Conservation (phyloP, 2,888 invertebrate genomes). For the Lasius platythorax region DNA sequence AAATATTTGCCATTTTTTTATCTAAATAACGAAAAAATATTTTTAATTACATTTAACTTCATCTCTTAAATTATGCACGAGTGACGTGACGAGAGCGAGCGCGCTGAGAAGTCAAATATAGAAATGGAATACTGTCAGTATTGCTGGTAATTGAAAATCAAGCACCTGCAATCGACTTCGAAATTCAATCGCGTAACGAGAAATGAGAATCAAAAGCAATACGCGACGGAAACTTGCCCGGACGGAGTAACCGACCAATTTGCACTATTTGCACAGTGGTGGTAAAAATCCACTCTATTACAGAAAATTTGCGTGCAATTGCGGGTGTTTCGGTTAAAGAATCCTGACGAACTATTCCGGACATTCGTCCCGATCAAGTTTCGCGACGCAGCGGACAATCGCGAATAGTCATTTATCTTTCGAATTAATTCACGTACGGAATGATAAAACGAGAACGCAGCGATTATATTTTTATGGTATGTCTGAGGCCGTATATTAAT, state of each 20-base stretch:
- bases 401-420: not conserved
- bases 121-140: conserved; percentile 1
- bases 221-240: not conserved
- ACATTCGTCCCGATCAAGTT: not conserved
- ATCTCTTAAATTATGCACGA: conserved; percentile 8
- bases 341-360: not conserved
- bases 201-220: conserved; percentile 19
- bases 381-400: not conserved
- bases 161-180: not conserved
- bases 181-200: conserved; percentile 7
- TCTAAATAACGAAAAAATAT: not conserved
- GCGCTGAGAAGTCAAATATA: not conserved
- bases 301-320: conserved; percentile 18
- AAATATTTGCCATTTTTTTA: not conserved
- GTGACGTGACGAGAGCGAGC: not conserved
- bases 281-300: conserved; percentile 11
- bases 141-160: conserved; percentile 24
- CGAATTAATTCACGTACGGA: conserved; percentile 30
- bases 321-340: not conserved
- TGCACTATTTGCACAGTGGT: conserved; percentile 21
- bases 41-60: conserved; percentile 20
- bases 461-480: conserved; percentile 29
- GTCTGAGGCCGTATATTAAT: conserved; percentile 14
- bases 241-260: conserved; percentile 15
- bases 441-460: not conserved